A percentile compares a stretch with the other conserved stretches of the same genome.
These are phyloP conservation scores for Drosophila mercatorum DNA, from an alignment of 2,888 invertebrate species.

Conservation along the genomic window DNA sequence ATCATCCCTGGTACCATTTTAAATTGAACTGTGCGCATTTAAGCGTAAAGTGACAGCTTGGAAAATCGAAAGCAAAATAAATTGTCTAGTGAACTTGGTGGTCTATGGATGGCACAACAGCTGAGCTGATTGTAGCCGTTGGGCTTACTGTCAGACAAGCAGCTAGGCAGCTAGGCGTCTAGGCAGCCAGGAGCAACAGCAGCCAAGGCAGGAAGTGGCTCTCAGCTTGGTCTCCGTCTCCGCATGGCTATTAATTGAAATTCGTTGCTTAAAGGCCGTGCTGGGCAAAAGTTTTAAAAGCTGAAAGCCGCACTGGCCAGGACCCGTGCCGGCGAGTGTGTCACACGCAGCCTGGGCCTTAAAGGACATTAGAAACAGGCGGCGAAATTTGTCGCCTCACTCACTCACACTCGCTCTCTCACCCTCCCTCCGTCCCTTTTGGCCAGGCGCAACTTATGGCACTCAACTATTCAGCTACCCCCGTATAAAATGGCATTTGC, in stretches of 20 bases:
- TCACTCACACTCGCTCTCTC: not conserved
- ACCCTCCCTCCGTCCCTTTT: not conserved
- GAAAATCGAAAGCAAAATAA: conserved; percentile 81
- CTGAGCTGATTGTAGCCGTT: conserved; percentile 76
- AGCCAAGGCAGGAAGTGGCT: conserved; percentile 48
- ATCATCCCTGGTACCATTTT: conserved; percentile 60
- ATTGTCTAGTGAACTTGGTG: conserved; percentile 80
- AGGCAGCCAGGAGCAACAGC: not conserved
- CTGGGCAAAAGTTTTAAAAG: conserved; percentile 66
- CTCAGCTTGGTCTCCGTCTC: conserved; percentile 41
- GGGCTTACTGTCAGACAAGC: conserved; percentile 76
- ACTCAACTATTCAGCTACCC: conserved; percentile 54
- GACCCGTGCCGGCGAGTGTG: conserved; percentile 40
- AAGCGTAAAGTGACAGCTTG: conserved; percentile 80
- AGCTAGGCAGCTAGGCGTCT: not conserved
- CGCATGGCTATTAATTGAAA: conserved; percentile 76
- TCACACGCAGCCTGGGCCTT: conserved; percentile 65
- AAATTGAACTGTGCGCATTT: conserved; percentile 81
- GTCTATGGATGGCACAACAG: conserved; percentile 69
- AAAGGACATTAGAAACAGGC: conserved; percentile 78
- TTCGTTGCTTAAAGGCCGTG: conserved; percentile 64
- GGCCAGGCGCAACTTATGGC: conserved; percentile 47
- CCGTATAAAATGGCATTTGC: conserved; percentile 59
- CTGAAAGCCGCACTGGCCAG: conserved; percentile 33
- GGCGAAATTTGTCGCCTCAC: conserved; percentile 66